Evolutionary conservation across 2,797 vertebrate species (phyloP).

Genomic region (Netta rufina): DNA sequence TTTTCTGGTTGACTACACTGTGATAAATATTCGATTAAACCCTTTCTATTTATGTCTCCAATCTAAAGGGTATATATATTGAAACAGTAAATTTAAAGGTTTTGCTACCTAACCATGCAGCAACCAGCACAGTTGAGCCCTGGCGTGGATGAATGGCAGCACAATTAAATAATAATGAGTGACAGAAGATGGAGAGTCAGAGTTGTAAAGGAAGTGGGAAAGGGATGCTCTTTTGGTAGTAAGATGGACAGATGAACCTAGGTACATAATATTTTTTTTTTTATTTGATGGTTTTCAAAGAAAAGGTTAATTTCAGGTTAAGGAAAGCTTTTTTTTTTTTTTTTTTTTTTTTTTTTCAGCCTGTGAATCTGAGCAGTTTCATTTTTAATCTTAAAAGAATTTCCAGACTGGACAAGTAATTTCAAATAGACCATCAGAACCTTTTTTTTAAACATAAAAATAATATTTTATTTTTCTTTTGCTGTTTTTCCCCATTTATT

Average conservation of each 20-base stretch:
- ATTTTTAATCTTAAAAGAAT: conserved; percentile 6
- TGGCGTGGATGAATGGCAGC: not conserved
- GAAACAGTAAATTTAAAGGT: conserved; percentile 15
- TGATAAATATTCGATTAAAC: conserved; percentile 7
- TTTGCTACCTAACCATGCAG: conserved; percentile 14
- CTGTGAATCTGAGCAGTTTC: not conserved
- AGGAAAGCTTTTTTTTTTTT: not conserved
- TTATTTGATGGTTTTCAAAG: not conserved
- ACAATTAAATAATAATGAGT: conserved; percentile 22
- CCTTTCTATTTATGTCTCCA: conserved; percentile 16
- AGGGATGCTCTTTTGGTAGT: not conserved
- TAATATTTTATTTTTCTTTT: not conserved
- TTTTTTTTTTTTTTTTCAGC: not conserved
- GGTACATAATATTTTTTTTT: not conserved
- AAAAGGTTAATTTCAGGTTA: not conserved
- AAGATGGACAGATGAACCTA: not conserved
- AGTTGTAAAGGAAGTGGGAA: not conserved
- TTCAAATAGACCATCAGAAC: not conserved
- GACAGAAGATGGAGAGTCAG: not conserved
- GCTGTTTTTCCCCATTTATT: not conserved
- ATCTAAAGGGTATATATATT: not conserved
- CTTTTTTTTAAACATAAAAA: not conserved
- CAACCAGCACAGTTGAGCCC: not conserved
- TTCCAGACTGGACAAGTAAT: not conserved
- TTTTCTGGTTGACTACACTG: conserved; percentile 8